Evolutionary conservation across 1,140 invertebrate genomes (phyloP).

Genomic region (Caenorhabditis remanei): DNA sequence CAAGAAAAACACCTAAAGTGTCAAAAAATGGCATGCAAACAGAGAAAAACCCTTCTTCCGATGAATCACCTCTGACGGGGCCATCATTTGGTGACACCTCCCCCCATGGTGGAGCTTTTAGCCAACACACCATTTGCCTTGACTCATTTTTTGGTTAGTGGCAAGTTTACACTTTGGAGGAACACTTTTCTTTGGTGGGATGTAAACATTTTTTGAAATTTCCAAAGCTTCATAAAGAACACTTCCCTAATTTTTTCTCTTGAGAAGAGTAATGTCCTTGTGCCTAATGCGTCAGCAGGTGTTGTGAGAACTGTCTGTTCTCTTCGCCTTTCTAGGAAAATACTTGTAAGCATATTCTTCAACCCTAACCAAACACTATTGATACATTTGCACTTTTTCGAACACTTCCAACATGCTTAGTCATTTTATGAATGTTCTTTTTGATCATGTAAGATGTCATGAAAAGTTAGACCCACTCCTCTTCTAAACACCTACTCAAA

Average conservation of each 20-base stretch:
- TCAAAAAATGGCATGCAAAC: conserved; percentile 56
- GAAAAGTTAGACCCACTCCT: conserved; percentile 14
- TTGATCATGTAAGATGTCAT: conserved; percentile 34
- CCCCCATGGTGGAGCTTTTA: neutral
- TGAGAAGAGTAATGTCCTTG: conserved; percentile 20
- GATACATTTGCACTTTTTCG: neutral
- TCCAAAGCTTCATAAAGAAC: neutral
- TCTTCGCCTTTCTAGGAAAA: neutral
- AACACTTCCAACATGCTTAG: conserved; percentile 10
- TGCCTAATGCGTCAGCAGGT: conserved; percentile 37
- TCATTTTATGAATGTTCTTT: conserved; percentile 39
- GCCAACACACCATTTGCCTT: conserved; percentile 7
- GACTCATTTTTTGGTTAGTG: neutral
- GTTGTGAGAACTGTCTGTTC: conserved; percentile 40
- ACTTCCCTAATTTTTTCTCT: neutral
- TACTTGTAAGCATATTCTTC: neutral
- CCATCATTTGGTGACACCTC: conserved; percentile 53
- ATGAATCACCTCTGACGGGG: conserved; percentile 8
- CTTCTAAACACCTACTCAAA: conserved; percentile 33
- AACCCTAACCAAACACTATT: conserved; percentile 3
- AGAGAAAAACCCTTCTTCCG: conserved; percentile 10
- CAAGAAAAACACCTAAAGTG: conserved; percentile 41
- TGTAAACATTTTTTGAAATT: conserved; percentile 30
- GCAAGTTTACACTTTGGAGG: neutral
- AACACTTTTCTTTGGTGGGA: neutral